Percentiles rank a stretch among this genome's conserved stretches.
Conservation (phyloP, 1,140 invertebrate species). For the Triops longicaudatus region DNA sequence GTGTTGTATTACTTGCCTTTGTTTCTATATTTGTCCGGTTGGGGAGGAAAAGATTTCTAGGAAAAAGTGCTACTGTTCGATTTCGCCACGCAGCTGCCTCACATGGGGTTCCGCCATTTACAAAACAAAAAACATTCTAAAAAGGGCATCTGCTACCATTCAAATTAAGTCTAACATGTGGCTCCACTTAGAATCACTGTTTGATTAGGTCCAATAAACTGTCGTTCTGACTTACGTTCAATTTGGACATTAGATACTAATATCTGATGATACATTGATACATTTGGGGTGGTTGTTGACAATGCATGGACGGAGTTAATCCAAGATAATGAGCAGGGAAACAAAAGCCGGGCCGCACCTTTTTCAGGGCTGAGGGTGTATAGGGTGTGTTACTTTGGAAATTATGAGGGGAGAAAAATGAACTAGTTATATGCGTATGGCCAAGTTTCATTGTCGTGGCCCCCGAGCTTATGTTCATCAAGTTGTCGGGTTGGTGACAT, state of each 20-base stretch:
- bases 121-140: too few relatives aligned
- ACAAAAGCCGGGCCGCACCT: background rate
- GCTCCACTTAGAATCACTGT: too few relatives aligned
- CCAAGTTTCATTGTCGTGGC: background rate
- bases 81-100: background rate
- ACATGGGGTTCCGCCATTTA: too few relatives aligned
- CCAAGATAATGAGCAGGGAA: background rate
- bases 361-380: background rate
- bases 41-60: background rate
- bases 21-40: background rate
- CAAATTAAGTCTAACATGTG: too few relatives aligned
- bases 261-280: background rate
- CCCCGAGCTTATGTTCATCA: background rate
- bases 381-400: background rate
- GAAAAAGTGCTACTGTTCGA: background rate
- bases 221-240: too few relatives aligned
- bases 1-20: background rate
- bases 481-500: slow-evolving; percentile 6
- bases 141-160: too few relatives aligned
- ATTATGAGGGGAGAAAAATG: background rate
- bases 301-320: background rate
- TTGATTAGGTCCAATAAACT: too few relatives aligned
- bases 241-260: background rate
- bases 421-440: background rate
- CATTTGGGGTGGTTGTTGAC: background rate